Percentiles rank a stretch among this genome's conserved stretches.
These are phyloP conservation scores for Bombus terrestris DNA, from an alignment of 1,140 invertebrate species.

Conservation along the genomic window DNA sequence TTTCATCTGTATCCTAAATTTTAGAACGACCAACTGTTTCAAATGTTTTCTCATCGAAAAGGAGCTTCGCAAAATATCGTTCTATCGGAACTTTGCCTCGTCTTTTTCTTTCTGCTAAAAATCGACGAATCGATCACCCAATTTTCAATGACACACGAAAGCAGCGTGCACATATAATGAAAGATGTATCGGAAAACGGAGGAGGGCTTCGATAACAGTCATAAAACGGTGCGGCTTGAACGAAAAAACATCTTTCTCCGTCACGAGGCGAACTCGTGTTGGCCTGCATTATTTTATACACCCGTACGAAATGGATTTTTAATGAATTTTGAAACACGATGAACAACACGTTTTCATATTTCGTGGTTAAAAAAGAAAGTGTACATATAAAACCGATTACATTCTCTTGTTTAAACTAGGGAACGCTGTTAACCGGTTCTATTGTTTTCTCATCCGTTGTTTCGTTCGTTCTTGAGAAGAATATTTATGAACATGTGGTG, in stretches of 20 bases:
- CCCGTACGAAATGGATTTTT: background rate
- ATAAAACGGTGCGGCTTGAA: background rate
- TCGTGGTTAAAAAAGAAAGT: background rate
- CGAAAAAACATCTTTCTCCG: background rate
- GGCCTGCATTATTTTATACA: constrained; percentile 11
- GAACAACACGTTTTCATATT: background rate
- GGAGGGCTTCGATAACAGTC: background rate
- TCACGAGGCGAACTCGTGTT: background rate
- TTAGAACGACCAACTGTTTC: background rate
- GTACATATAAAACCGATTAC: background rate
- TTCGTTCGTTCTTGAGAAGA: background rate
- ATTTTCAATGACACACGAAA: background rate
- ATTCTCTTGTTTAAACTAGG: background rate
- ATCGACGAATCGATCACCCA: background rate
- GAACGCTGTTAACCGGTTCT: constrained; percentile 7
- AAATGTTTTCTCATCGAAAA: background rate
- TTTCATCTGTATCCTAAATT: background rate
- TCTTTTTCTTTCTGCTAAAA: background rate
- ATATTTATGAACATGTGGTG: background rate
- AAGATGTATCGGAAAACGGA: constrained; percentile 12
- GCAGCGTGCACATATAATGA: background rate
- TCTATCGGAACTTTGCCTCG: background rate
- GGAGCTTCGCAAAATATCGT: background rate
- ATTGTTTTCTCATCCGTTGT: background rate
- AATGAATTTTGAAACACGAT: background rate